Evolutionary conservation across 2,888 invertebrate genomes (phyloP).

Genomic region (Drosophila picticornis): DNA sequence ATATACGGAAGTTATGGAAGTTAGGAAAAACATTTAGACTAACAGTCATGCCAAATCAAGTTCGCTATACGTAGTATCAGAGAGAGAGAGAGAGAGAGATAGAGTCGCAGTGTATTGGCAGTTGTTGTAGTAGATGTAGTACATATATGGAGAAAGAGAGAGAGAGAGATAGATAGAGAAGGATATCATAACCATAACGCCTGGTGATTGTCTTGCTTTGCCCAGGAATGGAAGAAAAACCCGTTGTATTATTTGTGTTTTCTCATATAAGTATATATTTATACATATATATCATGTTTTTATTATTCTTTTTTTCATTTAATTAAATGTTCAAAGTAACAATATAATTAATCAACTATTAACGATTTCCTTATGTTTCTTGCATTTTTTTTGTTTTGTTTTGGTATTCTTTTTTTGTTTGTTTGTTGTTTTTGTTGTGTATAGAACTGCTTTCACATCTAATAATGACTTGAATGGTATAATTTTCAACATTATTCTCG

Average conservation of each 20-base stretch:
- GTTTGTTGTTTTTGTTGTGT: constrained; percentile 54
- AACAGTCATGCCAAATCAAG: constrained; percentile 75
- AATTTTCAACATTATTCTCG: constrained; percentile 68
- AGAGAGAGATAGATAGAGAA: constrained; percentile 2
- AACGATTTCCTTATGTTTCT: constrained; percentile 72
- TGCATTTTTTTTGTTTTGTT: constrained; percentile 43
- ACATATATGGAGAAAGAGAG: constrained; percentile 24
- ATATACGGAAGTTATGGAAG: constrained; percentile 47
- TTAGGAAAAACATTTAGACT: constrained; percentile 71
- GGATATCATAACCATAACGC: constrained; percentile 25
- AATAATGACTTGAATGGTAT: constrained; percentile 81
- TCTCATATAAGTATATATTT: constrained; percentile 74
- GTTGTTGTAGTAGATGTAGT: constrained; percentile 20
- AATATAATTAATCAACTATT: constrained; percentile 83
- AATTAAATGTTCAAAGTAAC: constrained; percentile 84
- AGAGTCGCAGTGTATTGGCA: constrained; percentile 50
- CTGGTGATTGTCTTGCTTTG: constrained; percentile 34
- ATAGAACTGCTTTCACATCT: constrained; percentile 79
- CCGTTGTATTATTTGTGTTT: constrained; percentile 74
- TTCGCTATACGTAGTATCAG: constrained; percentile 63
- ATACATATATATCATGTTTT: constrained; percentile 71
- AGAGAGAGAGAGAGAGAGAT: constrained; percentile 36
- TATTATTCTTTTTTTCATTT: constrained; percentile 59
- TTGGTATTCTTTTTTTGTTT: constrained; percentile 45
- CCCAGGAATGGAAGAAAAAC: constrained; percentile 65